Conservation (phyloP, 2,113 vertebrate species). For the Meleagris gallopavo region DNA sequence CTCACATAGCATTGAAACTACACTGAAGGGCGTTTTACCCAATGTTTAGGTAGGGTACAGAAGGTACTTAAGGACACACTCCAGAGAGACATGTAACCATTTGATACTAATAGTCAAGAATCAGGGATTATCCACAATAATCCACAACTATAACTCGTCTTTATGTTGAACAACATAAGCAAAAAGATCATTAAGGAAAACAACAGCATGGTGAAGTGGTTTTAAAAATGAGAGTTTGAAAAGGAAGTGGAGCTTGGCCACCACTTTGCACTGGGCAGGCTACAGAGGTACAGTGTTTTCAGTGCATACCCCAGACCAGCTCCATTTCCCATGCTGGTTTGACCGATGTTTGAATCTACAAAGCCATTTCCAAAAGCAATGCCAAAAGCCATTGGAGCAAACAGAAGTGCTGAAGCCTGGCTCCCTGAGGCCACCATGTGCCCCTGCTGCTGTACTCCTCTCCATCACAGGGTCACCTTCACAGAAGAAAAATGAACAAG, state of each 20-base stretch:
- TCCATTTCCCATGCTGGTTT: neutral
- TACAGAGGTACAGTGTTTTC: neutral
- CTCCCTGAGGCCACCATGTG: rapidly evolving
- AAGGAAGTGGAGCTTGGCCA: neutral
- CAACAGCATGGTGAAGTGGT: neutral
- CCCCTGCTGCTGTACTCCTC: neutral
- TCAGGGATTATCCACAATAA: neutral
- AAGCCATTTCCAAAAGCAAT: neutral
- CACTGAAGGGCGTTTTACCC: neutral
- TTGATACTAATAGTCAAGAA: neutral
- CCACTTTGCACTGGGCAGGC: neutral
- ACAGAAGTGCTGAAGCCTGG: neutral
- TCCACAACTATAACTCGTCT: neutral
- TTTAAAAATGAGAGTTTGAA: neutral
- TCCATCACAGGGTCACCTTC: neutral
- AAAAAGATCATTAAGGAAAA: neutral
- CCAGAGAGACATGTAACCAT: neutral
- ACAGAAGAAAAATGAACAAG: neutral
- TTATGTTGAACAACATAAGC: neutral
- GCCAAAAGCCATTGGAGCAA: neutral
- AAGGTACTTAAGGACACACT: neutral
- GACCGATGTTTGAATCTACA: neutral
- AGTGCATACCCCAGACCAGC: neutral
- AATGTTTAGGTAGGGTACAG: neutral
- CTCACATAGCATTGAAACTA: neutral